Conservation (phyloP, 2,113 vertebrate genomes). For the Butorides virescens region DNA sequence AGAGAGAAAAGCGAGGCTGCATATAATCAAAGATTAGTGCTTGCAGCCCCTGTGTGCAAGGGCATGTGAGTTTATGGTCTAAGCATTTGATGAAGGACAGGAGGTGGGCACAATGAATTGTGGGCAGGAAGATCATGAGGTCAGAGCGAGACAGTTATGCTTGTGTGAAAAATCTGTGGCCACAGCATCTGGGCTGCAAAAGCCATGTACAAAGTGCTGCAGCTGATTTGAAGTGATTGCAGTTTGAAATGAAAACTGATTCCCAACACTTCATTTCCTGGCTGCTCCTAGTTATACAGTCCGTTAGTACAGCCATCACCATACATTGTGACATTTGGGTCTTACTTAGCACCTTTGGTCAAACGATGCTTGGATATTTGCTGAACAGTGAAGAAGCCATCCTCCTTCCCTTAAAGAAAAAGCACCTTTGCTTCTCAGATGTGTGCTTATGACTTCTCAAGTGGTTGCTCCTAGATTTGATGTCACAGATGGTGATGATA, state of each 20-base stretch:
- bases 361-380: not conserved
- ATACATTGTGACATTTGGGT: not conserved
- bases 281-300: not conserved
- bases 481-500: too few species aligned
- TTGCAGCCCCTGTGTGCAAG: not conserved
- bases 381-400: not conserved
- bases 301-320: not conserved
- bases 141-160: not conserved
- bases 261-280: not conserved
- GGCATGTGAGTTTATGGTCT: not conserved
- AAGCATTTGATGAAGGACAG: not conserved
- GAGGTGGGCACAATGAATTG: not conserved
- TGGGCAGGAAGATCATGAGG: not conserved
- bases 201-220: not conserved
- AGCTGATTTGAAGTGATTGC: not conserved
- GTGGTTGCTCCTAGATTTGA: not conserved
- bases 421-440: not conserved
- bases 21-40: not conserved
- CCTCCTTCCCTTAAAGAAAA: not conserved
- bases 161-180: not conserved
- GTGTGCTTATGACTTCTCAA: not conserved
- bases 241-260: not conserved
- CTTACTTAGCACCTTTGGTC: not conserved
- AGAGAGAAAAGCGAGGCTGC: not conserved
- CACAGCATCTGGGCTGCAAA: not conserved